These are phyloP conservation scores for Venustoraphidia nigricollis DNA, from an alignment of 2,888 invertebrate genomes.

Conservation along the genomic window DNA sequence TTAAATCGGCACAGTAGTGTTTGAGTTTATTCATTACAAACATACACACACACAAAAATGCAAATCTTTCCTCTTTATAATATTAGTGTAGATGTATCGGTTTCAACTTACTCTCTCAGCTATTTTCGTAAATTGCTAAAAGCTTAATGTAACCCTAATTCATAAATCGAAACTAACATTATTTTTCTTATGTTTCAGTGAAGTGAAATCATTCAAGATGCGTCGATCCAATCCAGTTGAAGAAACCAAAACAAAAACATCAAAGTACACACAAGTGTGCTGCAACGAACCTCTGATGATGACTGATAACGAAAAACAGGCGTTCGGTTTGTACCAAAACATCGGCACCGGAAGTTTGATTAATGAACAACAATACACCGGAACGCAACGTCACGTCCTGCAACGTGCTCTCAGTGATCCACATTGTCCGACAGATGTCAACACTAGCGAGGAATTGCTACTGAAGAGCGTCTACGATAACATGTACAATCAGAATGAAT, in stretches of 20 bases:
- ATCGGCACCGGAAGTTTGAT: neutral
- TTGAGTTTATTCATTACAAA: too few species aligned
- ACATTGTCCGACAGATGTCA: slow-evolving; percentile 4
- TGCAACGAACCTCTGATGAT: neutral
- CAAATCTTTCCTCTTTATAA: too few species aligned
- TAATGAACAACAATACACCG: neutral
- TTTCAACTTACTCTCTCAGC: too few species aligned
- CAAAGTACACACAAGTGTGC: slow-evolving; percentile 4
- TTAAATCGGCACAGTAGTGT: too few species aligned
- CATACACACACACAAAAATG: too few species aligned
- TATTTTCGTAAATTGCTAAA: too few species aligned
- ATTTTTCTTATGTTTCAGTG: too few species aligned
- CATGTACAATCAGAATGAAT: neutral
- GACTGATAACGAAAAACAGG: slow-evolving; percentile 1
- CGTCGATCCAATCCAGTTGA: too few species aligned
- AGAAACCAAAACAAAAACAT: neutral
- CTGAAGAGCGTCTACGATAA: slow-evolving; percentile 3
- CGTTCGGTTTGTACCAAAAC: slow-evolving; percentile 3
- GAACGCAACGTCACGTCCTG: neutral
- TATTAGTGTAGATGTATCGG: too few species aligned
- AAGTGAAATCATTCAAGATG: too few species aligned
- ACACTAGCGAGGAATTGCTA: slow-evolving; percentile 4
- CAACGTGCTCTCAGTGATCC: slow-evolving; percentile 5
- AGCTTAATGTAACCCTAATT: too few species aligned
- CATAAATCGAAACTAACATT: too few species aligned